Evolutionary conservation across 2,113 vertebrate genomes (phyloP).

Genomic region (Pluvialis apricaria): DNA sequence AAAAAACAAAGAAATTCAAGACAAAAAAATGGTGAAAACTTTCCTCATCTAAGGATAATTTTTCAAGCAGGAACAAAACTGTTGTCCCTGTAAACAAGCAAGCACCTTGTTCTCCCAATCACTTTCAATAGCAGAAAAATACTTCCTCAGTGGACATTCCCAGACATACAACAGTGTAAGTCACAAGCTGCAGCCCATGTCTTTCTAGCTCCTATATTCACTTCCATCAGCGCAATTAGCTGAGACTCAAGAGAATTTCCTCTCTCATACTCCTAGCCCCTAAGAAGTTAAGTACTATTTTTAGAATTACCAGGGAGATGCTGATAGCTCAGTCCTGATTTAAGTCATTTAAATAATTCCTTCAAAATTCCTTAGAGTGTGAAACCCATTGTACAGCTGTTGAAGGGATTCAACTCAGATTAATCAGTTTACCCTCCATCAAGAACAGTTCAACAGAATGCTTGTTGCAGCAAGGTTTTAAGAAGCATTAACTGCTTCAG

Average conservation of each 20-base stretch:
- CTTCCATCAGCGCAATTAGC: background rate
- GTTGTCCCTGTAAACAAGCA: slow-evolving; percentile 35
- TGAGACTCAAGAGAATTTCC: background rate
- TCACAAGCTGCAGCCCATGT: background rate
- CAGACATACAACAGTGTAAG: background rate
- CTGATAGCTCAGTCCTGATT: background rate
- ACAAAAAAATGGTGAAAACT: slow-evolving; percentile 58
- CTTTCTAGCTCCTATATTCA: background rate
- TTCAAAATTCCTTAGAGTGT: background rate
- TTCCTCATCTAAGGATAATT: slow-evolving; percentile 24
- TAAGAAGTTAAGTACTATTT: background rate
- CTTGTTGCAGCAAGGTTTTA: background rate
- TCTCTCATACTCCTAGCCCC: background rate
- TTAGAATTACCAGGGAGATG: background rate
- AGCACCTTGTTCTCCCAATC: slow-evolving; percentile 43
- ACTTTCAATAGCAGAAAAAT: background rate
- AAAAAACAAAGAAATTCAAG: slow-evolving; percentile 67
- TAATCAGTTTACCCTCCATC: background rate
- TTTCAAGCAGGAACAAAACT: slow-evolving; percentile 54
- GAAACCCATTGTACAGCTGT: background rate
- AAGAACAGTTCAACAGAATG: background rate
- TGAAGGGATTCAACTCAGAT: background rate
- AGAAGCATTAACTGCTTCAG: background rate
- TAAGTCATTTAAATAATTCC: background rate
- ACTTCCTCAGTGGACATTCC: background rate